Evolutionary conservation across 2,888 invertebrate genomes (phyloP).

Genomic region (Luperina testacea): DNA sequence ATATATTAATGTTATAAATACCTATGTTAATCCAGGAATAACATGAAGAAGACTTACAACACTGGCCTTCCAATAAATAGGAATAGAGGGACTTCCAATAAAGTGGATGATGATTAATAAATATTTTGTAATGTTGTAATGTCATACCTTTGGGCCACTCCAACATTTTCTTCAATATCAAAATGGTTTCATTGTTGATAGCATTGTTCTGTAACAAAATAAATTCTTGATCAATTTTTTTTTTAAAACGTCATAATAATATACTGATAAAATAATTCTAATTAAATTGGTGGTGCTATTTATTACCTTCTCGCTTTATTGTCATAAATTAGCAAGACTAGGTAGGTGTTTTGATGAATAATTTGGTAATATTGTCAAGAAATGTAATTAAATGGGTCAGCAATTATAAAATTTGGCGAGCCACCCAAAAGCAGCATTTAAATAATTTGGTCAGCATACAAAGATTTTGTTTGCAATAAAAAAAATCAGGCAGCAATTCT

Average conservation of each 20-base stretch:
- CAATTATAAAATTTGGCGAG: too few relatives aligned
- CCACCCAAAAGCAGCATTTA: too few relatives aligned
- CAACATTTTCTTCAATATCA: slow-evolving; percentile 91
- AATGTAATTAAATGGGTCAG: too few relatives aligned
- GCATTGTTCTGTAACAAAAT: slow-evolving; percentile 80
- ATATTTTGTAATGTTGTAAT: background rate
- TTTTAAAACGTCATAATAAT: background rate
- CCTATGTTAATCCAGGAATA: too few relatives aligned
- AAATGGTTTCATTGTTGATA: slow-evolving; percentile 86
- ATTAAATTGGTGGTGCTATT: background rate
- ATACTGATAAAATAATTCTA: too few relatives aligned
- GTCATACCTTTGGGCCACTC: slow-evolving; percentile 93
- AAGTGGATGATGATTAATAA: background rate
- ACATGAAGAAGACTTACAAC: background rate
- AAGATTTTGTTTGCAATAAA: too few relatives aligned
- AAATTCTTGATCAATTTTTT: background rate
- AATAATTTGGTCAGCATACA: too few relatives aligned
- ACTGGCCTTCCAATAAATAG: background rate
- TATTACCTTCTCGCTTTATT: background rate
- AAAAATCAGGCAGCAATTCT: too few relatives aligned
- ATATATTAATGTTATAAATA: background rate
- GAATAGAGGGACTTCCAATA: too few relatives aligned
- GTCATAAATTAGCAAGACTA: background rate
- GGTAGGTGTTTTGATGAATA: background rate
- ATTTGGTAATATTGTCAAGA: background rate